Percentiles rank a stretch among this genome's conserved stretches.
Conservation (phyloP, 2,113 vertebrate species). For the Natator depressus region DNA sequence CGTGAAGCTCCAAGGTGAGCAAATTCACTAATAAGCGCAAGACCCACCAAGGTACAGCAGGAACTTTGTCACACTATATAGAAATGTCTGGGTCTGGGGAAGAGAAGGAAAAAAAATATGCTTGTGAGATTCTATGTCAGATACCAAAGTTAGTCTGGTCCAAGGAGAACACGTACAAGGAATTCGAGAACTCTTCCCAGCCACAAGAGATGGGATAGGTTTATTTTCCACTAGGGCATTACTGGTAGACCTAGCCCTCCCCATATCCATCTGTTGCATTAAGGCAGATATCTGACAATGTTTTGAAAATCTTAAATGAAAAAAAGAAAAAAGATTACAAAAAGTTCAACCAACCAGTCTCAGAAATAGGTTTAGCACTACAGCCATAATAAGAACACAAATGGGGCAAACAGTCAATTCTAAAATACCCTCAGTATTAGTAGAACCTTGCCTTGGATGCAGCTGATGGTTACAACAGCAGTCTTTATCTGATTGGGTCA, state of each 20-base stretch:
- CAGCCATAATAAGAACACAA: background rate
- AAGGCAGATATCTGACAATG: background rate
- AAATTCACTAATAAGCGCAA: no score
- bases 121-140: background rate
- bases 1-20: no score
- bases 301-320: background rate
- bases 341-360: background rate
- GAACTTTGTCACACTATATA: background rate
- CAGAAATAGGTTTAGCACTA: background rate
- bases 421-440: background rate
- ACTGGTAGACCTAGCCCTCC: background rate
- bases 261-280: background rate
- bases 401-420: background rate
- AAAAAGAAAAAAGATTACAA: background rate
- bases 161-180: background rate
- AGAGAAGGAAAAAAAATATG: no score
- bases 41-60: no score
- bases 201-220: background rate
- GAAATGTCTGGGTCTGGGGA: background rate
- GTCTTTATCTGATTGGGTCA: background rate
- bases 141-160: background rate
- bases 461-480: background rate
- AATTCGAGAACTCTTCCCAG: background rate
- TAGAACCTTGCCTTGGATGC: background rate
- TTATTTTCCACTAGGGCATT: background rate